A percentile compares a stretch with the other conserved stretches of the same genome.
These are phyloP conservation scores for Schizopygopsis pylzovi DNA, from an alignment of 2,797 vertebrate genomes.

Conservation along the genomic window DNA sequence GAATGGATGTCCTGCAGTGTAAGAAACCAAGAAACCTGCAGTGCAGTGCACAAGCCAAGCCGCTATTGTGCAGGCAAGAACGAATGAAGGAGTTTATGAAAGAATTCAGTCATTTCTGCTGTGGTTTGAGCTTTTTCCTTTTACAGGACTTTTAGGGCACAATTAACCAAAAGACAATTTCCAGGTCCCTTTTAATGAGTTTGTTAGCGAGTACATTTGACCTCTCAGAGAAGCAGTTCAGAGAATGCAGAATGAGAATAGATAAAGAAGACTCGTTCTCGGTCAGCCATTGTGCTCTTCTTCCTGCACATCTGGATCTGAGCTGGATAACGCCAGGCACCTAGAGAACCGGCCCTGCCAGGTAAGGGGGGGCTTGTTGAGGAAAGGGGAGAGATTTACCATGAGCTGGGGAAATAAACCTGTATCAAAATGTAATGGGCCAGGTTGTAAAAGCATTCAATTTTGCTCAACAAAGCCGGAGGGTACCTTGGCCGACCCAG, in stretches of 20 bases:
- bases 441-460: conserved; percentile 75
- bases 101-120: conserved; percentile 80
- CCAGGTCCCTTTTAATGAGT: conserved; percentile 46
- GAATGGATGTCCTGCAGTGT: conserved; percentile 58
- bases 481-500: conserved; percentile 58
- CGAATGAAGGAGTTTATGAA: conserved; percentile 73
- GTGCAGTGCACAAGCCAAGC: conserved; percentile 40
- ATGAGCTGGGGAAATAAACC: conserved; percentile 76
- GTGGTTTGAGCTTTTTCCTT: conserved; percentile 79
- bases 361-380: conserved; percentile 71
- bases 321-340: conserved; percentile 60
- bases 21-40: conserved; percentile 33
- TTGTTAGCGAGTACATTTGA: conserved; percentile 51
- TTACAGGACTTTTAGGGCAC: conserved; percentile 79
- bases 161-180: conserved; percentile 76
- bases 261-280: conserved; percentile 12
- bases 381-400: conserved; percentile 73
- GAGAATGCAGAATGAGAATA: conserved; percentile 25
- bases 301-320: conserved; percentile 72
- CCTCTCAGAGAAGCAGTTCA: conserved; percentile 35
- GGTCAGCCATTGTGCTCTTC: conserved; percentile 44
- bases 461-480: conserved; percentile 61
- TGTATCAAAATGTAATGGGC: conserved; percentile 72
- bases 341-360: conserved; percentile 34
- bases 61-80: conserved; percentile 64